Evolutionary conservation across 2,888 invertebrate species (phyloP), one percentile per base, ranked within the genome.

Genomic region (Oxyteleia sp.): DNA sequence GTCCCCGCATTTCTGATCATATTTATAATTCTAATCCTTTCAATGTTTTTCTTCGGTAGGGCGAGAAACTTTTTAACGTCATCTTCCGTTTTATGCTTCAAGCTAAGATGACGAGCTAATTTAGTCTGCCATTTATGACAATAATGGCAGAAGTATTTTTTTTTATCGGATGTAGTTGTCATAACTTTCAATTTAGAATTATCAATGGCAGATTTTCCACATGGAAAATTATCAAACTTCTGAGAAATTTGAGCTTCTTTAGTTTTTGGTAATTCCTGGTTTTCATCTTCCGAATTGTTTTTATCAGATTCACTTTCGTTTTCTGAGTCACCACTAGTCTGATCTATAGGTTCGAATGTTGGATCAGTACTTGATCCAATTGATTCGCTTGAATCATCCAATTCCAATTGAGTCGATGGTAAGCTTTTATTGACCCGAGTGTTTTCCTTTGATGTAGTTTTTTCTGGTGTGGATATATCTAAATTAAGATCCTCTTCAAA

Each of bases 1-100:
- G 64, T 80, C 63, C 85, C 86, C 43, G 72, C 84, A 29, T 84
- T 85, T 38, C 85, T 66, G 16, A 87, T 64, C 11, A 64, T 43
- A 7, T 64, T 68, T 11, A 87, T 84, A 4, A 86, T 51, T 69
- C 18, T 20, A 8, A 5, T 26, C 43, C 45, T 55, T 43, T 63
- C 63, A 10, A 41, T 41, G 45, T n/a, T 8, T 16, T 23, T n/a
- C 18, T 43, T 23, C 8, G 63, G 63, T 13, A 63, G 26, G 2
- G 11, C 7, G 4, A 43, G 3, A 43, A 43, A 45, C 18, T 63
- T 47, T 43, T 63, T 18, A 10, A 63, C 63, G 11, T 63, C 45
- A 4, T 11, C n/a, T 23, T 43, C 23, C 13, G 41, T 20, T 18
- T 4, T n/a, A 15, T 61, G 61, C 20, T 16, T 15, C 13, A 11